Conservation (phyloP, 2,888 invertebrate species). For the Scaeva pyrastri region DNA sequence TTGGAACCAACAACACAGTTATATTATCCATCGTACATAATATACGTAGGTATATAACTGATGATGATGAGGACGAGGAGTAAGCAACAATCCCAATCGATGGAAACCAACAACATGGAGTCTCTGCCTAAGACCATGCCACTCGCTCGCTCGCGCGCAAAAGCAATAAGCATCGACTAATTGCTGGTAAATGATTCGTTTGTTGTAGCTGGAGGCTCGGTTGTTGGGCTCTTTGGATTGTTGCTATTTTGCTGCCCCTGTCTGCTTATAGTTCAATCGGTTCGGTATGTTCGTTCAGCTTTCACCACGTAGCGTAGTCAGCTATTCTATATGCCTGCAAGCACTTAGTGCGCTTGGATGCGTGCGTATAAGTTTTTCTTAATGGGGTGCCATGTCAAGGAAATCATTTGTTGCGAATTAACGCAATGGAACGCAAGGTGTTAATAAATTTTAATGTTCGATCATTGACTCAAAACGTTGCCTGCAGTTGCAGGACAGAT, state of each 20-base stretch:
- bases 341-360: slow-evolving; percentile 59
- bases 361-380: slow-evolving; percentile 35
- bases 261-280: slow-evolving; percentile 12
- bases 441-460: slow-evolving; percentile 47
- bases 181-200: slow-evolving; percentile 63
- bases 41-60: background rate
- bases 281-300: slow-evolving; percentile 37
- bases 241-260: background rate
- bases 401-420: slow-evolving; percentile 46
- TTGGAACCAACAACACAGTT: slow-evolving; percentile 49
- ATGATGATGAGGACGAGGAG: background rate
- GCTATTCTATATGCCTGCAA: slow-evolving; percentile 3
- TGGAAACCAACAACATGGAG: slow-evolving; percentile 18
- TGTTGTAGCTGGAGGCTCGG: slow-evolving; percentile 21
- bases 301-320: slow-evolving; percentile 38
- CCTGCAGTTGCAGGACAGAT: background rate
- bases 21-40: background rate
- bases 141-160: background rate
- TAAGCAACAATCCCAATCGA: slow-evolving; percentile 37
- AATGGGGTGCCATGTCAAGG: slow-evolving; percentile 43
- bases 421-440: slow-evolving; percentile 55
- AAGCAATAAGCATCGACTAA: slow-evolving; percentile 57
- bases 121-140: slow-evolving; percentile 1
- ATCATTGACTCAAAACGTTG: slow-evolving; percentile 51
- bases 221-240: slow-evolving; percentile 3